Base-by-base conservation (phyloP, 2,113 vertebrate species). In the Microtus richardsoni region DNA sequence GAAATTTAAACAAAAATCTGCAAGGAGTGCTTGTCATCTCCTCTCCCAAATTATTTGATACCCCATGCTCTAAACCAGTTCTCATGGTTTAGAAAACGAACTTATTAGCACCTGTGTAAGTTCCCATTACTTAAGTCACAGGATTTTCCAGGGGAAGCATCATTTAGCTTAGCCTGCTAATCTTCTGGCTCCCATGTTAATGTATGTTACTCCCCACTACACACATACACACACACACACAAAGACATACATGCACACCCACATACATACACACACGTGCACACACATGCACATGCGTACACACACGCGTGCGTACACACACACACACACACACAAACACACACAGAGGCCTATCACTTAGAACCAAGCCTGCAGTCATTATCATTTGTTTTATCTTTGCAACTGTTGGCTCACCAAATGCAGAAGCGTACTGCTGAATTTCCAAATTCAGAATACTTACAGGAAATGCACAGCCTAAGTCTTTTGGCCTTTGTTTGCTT, bases 401-500 rank as follows among this genome's bases (percentile, higher is more conserved):
- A 97, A 77, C 3, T 60, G 87, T 30, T 88, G 24, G 30, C 17
- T 94, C 41, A 36, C 4, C 16, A 44, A 39, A 12, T n/a, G 5
- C 16, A 86, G 95, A 97, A 90, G 91, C 5, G 41, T 39, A 95
- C 36, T 75, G 21, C 71, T 70, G 7, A 77, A 80, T 91, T 92
- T 91, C 80, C 91, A 94, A 95, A 73, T 73, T 94, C 75, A 74
- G 33, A n/a, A 19, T 22, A n/a, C 70, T 93, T 88, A 91, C 47
- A 88, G 77, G 52, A 97, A 96, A 91, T 52, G 77, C 4, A 94
- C 3, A 73, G 28, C 36, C 58, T 90, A 93, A 96, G 95, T 30
- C 28, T 47, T 93, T 58, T 78, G 71, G 62, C 30, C 47, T 70
- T 91, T 90, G 44, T 98, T 95, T 96, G 85, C 28, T 75, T 95